Conservation (phyloP, 2,113 vertebrate genomes). For the Phrynocephalus versicolor region DNA sequence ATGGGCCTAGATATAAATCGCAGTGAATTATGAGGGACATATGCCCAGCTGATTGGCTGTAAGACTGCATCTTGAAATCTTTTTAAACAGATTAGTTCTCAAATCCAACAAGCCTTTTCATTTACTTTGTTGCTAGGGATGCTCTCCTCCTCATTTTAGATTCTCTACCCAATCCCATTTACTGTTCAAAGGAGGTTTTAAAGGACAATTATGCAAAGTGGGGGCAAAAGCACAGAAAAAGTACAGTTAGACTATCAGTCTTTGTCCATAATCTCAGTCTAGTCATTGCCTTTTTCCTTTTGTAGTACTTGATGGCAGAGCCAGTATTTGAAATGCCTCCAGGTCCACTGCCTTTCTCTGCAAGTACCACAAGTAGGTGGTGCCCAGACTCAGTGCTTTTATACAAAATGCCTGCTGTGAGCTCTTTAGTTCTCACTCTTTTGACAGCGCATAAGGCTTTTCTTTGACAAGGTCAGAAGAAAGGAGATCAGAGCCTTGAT, state of each 20-base stretch:
- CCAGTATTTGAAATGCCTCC: neutral
- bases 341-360: neutral
- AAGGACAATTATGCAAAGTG: neutral
- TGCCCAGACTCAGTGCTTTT: neutral
- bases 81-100: neutral
- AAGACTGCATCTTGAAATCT: neutral
- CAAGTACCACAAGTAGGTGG: neutral
- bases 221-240: neutral
- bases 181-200: neutral
- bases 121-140: neutral
- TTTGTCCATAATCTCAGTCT: neutral
- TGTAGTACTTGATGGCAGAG: neutral
- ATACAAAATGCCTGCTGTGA: slow-evolving; percentile 13
- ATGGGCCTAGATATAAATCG: neutral
- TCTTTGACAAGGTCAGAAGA: slow-evolving; percentile 9
- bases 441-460: neutral
- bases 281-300: neutral
- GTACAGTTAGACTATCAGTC: neutral
- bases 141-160: neutral
- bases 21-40: neutral
- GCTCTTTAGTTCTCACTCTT: slow-evolving; percentile 9
- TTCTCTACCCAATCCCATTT: neutral
- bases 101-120: neutral
- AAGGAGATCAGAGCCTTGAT: slow-evolving; percentile 8
- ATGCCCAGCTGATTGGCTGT: neutral